Conservation (phyloP, 1,140 invertebrate species). For the Drosophila gunungcola region DNA sequence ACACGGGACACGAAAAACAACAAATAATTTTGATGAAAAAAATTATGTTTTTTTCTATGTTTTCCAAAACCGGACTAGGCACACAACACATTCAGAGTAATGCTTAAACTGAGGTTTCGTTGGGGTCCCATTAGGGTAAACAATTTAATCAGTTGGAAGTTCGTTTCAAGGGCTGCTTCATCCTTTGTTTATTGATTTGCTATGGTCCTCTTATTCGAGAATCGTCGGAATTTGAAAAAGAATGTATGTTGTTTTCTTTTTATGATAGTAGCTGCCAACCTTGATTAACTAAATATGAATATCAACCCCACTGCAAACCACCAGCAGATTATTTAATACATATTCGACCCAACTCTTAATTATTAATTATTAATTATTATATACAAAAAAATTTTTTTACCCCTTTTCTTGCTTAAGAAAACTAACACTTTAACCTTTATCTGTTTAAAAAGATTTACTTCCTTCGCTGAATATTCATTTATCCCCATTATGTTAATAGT, state of each 20-base stretch:
- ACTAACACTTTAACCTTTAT: background rate
- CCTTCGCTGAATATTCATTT: conserved; percentile 13
- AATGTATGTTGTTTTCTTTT: no score
- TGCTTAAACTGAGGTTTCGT: conserved; percentile 1
- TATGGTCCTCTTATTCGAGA: no score
- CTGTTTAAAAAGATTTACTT: background rate
- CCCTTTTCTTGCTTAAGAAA: background rate
- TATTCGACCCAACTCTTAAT: no score
- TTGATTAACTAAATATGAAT: no score
- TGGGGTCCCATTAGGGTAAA: background rate
- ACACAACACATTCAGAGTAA: conserved; percentile 19
- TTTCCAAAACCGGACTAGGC: conserved; percentile 7
- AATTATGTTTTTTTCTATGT: conserved; percentile 9
- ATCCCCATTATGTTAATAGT: conserved; percentile 6
- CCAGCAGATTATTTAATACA: no score
- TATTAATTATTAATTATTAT: no score
- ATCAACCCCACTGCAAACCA: no score
- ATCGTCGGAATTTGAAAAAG: no score
- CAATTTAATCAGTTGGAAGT: background rate
- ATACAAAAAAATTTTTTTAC: no score
- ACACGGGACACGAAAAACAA: conserved; percentile 5
- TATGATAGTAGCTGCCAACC: no score
- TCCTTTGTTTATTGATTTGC: no score
- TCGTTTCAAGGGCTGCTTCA: conserved; percentile 1
- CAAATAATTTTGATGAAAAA: conserved; percentile 25